Percentiles rank a stretch among this genome's conserved stretches.
Conservation (phyloP, 2,888 invertebrate species). For the Sarcophaga subvicina region DNA sequence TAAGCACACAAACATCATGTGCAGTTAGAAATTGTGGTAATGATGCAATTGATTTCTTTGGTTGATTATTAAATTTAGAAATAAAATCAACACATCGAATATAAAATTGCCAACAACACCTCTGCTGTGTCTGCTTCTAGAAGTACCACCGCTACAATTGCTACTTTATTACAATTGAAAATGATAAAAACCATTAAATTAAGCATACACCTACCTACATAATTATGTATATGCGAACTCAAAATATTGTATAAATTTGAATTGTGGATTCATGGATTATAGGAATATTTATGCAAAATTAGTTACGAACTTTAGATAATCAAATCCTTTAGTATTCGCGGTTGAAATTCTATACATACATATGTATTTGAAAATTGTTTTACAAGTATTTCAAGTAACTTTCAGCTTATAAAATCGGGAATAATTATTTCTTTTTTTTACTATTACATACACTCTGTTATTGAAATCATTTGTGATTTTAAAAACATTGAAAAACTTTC, state of each 20-base stretch:
- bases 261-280: constrained; percentile 15
- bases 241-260: constrained; percentile 21
- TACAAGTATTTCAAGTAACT: too few relatives aligned
- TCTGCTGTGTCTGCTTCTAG: neutral
- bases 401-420: too few relatives aligned
- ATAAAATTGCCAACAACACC: too few relatives aligned
- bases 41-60: constrained; percentile 69
- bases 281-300: constrained; percentile 20
- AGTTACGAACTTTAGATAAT: constrained; percentile 29
- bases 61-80: constrained; percentile 66
- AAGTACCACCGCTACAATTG: constrained; percentile 32
- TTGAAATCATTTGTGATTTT: too few relatives aligned
- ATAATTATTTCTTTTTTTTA: too few relatives aligned
- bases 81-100: constrained; percentile 56
- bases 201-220: constrained; percentile 45
- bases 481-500: too few relatives aligned
- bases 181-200: constrained; percentile 44
- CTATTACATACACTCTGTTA: too few relatives aligned
- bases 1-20: constrained; percentile 51
- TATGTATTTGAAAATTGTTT: neutral
- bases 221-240: constrained; percentile 30
- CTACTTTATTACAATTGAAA: constrained; percentile 54
- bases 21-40: constrained; percentile 67
- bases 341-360: neutral
- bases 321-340: neutral